Base-by-base conservation (phyloP, 2,888 invertebrate species). In the Euclidia mi region DNA sequence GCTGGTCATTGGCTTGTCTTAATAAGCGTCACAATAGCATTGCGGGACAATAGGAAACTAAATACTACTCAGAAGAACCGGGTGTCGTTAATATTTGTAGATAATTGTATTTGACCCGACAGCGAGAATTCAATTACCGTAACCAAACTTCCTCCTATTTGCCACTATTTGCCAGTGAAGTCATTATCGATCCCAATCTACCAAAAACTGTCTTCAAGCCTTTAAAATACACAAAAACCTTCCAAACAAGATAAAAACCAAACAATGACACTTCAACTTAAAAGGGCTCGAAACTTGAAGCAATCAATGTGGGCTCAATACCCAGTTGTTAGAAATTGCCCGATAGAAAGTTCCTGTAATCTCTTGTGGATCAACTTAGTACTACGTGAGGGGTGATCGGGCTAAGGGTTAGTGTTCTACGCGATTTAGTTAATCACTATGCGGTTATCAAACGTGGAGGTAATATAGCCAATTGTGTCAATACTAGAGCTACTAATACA, bases 371-470 rank as follows among this genome's bases (percentile, higher is more conserved):
- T 80, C 76, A 76, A 73, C 60, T 56, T 56, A 38, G 34, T 52
- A 51, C 65, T 77, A 86, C 83, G 86, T 83, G 86, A 78, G 79
- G 82, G 76, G 71, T 71, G 83, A 84, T 85, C 79, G 80, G 76
- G 65, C 72, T 56, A 75, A 76, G 71, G 79, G 65, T 53, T 71
- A 57, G 78, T 71, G 77, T 82, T 78, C 76, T 71, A 69, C 64
- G 67, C 78, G 78, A 86, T 85, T 87, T 82, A 81, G 79, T 85
- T 88, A 88, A 88, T 87, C 87, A 84, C 82, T 79, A 49, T 62
- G 71, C 66, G 77, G 80, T 78, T 81, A 79, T 82, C 79, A 76
- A 81, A 82, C 74, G 78, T 73, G 71, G 62, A 64, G 58, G 72
- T 66, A 56, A 65, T 69, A 41, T 45, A 58, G 45, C 62, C 59